Conservation (phyloP, 1,140 invertebrate species). For the Ceratoteleas bidentatus region DNA sequence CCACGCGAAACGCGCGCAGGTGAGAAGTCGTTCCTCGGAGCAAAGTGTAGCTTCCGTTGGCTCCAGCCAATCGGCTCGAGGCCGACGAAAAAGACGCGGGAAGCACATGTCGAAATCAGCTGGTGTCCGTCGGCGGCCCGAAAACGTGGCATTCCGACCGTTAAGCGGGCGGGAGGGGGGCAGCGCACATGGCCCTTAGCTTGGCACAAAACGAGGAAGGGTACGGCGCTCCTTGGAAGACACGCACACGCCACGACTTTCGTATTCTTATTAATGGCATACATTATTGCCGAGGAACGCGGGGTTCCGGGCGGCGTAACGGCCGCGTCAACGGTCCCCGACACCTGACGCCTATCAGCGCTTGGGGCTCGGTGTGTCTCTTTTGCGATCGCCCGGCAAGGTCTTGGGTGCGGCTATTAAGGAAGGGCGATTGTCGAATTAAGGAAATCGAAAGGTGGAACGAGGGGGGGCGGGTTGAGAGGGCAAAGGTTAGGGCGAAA, state of each 20-base stretch:
- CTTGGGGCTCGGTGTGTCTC: conserved; percentile 33
- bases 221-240: conserved; percentile 66
- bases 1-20: conserved; percentile 53
- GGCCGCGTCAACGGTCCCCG: conserved; percentile 73
- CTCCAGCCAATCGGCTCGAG: conserved; percentile 27
- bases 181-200: conserved; percentile 72
- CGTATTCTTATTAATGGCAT: conserved; percentile 74
- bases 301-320: conserved; percentile 68
- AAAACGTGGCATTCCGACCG: conserved; percentile 70
- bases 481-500: too few relatives aligned
- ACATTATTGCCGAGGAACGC: conserved; percentile 70
- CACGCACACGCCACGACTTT: conserved; percentile 68
- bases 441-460: too few relatives aligned
- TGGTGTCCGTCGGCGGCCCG: conserved; percentile 66
- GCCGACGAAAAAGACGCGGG: conserved; percentile 65
- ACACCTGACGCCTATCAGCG: conserved; percentile 72
- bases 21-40: conserved; percentile 45
- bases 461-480: too few relatives aligned
- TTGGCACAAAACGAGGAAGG: conserved; percentile 52
- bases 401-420: too few relatives aligned
- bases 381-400: conserved; percentile 37
- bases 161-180: too few relatives aligned
- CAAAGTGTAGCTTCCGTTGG: conserved; percentile 49
- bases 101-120: conserved; percentile 74
- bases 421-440: too few relatives aligned